phyloP scores from a whole-genome alignment of 2,113 vertebrate species.

The Cinclus cinclus region DNA sequence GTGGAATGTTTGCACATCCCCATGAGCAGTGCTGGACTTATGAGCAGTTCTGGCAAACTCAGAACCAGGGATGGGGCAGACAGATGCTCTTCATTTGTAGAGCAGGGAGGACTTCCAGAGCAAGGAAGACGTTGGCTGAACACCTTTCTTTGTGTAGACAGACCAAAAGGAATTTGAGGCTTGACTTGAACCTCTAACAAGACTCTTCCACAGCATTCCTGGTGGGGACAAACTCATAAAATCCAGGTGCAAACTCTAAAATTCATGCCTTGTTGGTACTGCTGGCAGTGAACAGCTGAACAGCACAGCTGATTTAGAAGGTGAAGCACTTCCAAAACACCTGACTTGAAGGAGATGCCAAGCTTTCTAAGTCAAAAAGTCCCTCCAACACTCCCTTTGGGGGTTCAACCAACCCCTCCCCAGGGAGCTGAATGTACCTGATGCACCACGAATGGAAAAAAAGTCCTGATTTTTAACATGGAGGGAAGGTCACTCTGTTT shows the following conservation, averaged over 20 bases:
- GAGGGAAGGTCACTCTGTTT: background rate
- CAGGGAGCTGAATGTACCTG: background rate
- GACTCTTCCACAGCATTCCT: background rate
- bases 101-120: background rate
- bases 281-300: background rate
- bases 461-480: background rate
- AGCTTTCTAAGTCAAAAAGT: background rate
- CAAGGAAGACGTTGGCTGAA: background rate
- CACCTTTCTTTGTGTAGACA: background rate
- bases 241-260: background rate
- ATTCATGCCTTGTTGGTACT: background rate
- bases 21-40: background rate
- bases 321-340: background rate
- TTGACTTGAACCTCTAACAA: background rate
- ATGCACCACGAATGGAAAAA: rapidly evolving
- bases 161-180: background rate
- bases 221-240: background rate
- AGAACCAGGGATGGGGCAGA: background rate
- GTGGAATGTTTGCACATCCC: background rate
- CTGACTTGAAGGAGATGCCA: background rate
- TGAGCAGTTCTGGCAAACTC: background rate
- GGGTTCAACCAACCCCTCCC: background rate
- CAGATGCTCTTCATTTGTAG: background rate
- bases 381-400: background rate
- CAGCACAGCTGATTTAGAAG: background rate